A percentile compares a stretch with the other conserved stretches of the same genome.
Conservation (phyloP, 2,113 vertebrate genomes). For the Gnathonemus echidnorhynchus region DNA sequence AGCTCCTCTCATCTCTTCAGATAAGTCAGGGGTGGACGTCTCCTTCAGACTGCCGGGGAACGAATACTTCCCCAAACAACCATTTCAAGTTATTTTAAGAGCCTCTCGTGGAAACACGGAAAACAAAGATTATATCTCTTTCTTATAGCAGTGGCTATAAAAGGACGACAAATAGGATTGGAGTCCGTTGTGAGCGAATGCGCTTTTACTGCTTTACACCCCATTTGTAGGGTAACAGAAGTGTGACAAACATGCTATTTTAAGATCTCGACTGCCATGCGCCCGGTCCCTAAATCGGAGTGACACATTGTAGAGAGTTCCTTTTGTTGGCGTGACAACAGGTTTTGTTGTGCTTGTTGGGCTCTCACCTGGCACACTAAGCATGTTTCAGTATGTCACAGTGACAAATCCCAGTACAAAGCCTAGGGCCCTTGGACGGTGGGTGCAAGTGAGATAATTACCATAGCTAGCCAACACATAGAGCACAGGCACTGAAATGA, state of each 20-base stretch:
- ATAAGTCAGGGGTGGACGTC: neutral
- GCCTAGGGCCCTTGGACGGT: neutral
- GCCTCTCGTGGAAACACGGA: neutral
- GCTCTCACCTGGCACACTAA: neutral
- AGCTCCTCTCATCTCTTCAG: neutral
- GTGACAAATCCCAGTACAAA: neutral
- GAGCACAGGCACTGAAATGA: neutral
- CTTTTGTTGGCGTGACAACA: neutral
- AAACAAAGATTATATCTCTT: constrained; percentile 5
- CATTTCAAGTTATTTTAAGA: neutral
- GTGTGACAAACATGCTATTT: neutral
- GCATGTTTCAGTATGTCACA: neutral
- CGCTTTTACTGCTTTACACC: neutral
- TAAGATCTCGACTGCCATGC: neutral
- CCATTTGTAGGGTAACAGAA: neutral
- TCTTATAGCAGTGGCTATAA: neutral
- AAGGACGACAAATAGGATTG: neutral
- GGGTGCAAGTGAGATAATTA: neutral
- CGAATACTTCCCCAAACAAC: neutral
- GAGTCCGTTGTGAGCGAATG: neutral
- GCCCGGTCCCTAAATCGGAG: neutral
- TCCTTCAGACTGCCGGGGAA: neutral
- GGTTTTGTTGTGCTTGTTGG: neutral
- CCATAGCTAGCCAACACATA: neutral
- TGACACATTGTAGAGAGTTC: neutral